Percentiles rank a stretch among this genome's conserved stretches.
Conservation (phyloP, 2,797 vertebrate genomes). For the Poecilia picta region DNA sequence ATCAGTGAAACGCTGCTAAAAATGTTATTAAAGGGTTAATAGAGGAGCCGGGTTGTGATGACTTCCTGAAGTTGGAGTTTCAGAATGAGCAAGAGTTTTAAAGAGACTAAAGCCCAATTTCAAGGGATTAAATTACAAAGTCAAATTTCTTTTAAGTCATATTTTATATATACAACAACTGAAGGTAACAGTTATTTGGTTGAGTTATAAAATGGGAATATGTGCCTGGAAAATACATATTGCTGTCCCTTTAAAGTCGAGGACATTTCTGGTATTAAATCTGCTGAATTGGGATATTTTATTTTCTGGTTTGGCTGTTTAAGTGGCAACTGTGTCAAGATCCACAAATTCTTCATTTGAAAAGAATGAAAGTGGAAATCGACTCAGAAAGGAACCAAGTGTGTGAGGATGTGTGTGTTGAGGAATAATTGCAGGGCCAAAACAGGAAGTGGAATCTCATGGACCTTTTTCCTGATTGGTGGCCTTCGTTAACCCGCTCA, state of each 20-base stretch:
- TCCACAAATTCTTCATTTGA: constrained; percentile 7
- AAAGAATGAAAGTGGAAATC: constrained; percentile 9
- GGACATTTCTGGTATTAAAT: constrained; percentile 18
- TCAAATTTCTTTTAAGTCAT: too few species aligned
- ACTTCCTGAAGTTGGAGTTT: too few species aligned
- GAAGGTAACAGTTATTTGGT: too few species aligned
- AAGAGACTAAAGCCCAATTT: too few species aligned
- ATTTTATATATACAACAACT: too few species aligned
- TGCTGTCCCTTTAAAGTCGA: neutral
- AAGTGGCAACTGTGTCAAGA: constrained; percentile 27
- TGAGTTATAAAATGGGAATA: too few species aligned
- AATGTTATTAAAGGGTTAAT: too few species aligned
- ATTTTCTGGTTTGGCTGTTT: constrained; percentile 30
- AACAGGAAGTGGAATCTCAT: constrained; percentile 3
- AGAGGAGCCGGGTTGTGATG: too few species aligned
- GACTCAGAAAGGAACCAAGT: neutral
- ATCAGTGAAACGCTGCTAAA: too few species aligned
- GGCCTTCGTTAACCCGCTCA: constrained; percentile 63
- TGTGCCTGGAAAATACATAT: too few species aligned
- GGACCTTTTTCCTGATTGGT: constrained; percentile 43
- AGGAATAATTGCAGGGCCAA: neutral
- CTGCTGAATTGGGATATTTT: constrained; percentile 59
- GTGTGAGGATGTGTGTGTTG: constrained; percentile 21
- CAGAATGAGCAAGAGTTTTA: too few species aligned
- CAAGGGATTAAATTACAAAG: too few species aligned